Evolutionary conservation across 2,113 vertebrate species (phyloP), one percentile per base, ranked within the genome.

Genomic region (Anarhynchus alexandrinus): DNA sequence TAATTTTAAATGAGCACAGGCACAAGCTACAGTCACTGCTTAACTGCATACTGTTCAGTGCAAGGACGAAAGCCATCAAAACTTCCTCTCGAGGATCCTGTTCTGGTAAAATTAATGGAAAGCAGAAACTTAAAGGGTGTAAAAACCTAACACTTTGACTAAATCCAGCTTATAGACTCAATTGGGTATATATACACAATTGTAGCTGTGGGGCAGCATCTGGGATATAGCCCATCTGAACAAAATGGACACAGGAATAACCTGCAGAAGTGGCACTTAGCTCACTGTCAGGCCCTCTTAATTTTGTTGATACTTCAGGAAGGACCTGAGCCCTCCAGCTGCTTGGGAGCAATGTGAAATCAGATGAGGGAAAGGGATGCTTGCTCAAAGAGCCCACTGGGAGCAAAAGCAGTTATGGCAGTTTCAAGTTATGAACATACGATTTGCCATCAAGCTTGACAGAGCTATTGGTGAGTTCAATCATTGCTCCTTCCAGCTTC

Each of bases 401-500:
- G 32, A 81, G 5, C 8, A 71, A 72, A 3, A 86, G 5, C 52
- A 71, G 32, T 19, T 13, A 14, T 51, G 6, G 5, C 6, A 77
- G 25, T 80, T 80, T 79, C 21, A 88, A 71, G 20, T 36, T 38
- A 36, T n/a, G 22, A 77, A 98, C 99, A 91, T 97, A 99, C 99
- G 0, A 8, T 57, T 91, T 82, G 45, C 96, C 79, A 4, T 99
- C 94, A 9, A 99, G 93, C 38, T 62, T 55, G 66, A 98, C 83
- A 2, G 96, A 96, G 69, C 32, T 38, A 2, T 51, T 78, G 34
- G 90, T 96, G 70, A 99, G 93, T 96, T 99, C 97, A 11, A 99
- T 92, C 11, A 97, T 97, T 3, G 86, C 12, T 58, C 99, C 98
- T 1, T 98, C 98, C 51, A 99, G 97, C 95, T 98, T 98, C 98